Conservation (phyloP, 2,113 vertebrate genomes). For the Neogale vison region DNA sequence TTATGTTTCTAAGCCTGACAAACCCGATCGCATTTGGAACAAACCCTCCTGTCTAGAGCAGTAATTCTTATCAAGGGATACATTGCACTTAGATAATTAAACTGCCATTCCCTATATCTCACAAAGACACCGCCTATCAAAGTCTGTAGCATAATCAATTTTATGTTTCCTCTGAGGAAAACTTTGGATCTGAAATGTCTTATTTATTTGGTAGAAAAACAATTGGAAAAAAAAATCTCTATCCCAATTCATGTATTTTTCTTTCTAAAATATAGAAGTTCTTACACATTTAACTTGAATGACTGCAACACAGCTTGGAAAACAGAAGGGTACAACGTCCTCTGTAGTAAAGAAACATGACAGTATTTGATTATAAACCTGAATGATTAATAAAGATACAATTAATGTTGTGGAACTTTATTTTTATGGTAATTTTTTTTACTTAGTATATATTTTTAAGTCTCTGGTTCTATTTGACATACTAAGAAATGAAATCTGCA, state of each 20-base stretch:
- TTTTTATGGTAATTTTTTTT: conserved; percentile 12
- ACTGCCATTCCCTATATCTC: not conserved
- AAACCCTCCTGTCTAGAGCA: not conserved
- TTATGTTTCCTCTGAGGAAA: not conserved
- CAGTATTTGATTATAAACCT: not conserved
- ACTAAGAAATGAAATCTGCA: not conserved
- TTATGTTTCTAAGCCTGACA: not conserved
- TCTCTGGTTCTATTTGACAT: not conserved
- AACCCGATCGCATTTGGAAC: not conserved
- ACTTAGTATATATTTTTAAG: not conserved
- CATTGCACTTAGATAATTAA: not conserved
- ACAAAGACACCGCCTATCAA: not conserved
- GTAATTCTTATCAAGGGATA: not conserved
- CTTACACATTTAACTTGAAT: not conserved
- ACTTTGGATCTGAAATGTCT: not conserved
- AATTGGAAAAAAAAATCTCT: not conserved
- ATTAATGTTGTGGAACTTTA: not conserved
- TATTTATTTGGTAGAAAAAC: not conserved
- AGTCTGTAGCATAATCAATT: not conserved
- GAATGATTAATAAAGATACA: not conserved
- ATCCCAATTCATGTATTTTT: not conserved
- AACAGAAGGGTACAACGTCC: not conserved
- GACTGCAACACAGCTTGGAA: not conserved
- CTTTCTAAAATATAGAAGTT: not conserved
- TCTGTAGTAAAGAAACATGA: not conserved